Evolutionary conservation across 2,113 vertebrate species (phyloP).

Genomic region (Tauraco erythrolophus): DNA sequence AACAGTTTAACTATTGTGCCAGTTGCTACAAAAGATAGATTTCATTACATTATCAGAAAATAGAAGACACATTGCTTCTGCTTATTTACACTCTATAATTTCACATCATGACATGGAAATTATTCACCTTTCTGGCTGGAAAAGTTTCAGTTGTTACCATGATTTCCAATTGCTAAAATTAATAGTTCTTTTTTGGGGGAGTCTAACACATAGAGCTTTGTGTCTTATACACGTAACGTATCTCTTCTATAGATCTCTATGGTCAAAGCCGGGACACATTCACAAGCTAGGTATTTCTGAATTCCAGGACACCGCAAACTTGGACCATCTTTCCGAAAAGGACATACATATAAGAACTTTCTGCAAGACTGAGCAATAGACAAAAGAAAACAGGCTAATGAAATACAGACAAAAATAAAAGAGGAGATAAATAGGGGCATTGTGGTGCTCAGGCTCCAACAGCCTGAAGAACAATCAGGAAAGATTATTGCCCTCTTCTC

Average conservation of each 20-base stretch:
- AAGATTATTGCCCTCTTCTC: not conserved
- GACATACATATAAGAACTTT: not conserved
- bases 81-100: not conserved
- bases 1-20: not conserved
- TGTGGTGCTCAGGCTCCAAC: not conserved
- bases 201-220: not conserved
- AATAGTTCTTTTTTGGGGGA: not conserved
- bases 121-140: not conserved
- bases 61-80: not conserved
- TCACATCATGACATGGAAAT: not conserved
- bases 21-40: not conserved
- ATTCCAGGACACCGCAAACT: not conserved
- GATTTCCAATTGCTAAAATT: not conserved
- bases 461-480: conserved; percentile 18
- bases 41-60: not conserved
- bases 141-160: not conserved
- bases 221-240: not conserved
- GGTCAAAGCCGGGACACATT: not conserved
- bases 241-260: not conserved
- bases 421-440: not conserved
- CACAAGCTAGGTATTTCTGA: not conserved
- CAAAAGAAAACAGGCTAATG: not conserved
- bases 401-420: not conserved
- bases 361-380: not conserved
- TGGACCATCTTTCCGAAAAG: not conserved